Evolutionary conservation across 92 coral and sea anemone species (phyloP).

Genomic region (Isaurus tuberculatus): DNA sequence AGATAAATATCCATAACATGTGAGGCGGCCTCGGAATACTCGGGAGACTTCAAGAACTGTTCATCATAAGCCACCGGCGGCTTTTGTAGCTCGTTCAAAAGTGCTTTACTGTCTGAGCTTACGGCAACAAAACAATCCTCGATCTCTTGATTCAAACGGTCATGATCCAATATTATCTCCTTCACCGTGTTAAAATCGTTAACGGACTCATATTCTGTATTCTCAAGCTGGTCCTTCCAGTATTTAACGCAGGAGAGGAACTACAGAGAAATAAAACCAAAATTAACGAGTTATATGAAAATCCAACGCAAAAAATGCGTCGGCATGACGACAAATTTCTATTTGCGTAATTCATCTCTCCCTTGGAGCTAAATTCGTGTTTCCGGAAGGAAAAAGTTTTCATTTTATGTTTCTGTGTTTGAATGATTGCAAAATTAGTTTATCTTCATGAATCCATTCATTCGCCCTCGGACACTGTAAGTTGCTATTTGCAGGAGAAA

Average conservation of each 20-base stretch:
- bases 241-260: constrained; percentile 86
- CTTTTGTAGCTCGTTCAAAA: constrained; percentile 92
- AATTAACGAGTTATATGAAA: not conserved
- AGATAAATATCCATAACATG: constrained; percentile 98
- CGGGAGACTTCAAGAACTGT: constrained; percentile 89
- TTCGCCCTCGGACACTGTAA: not conserved
- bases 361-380: constrained; percentile 31
- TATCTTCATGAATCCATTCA: not conserved
- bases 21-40: constrained; percentile 95
- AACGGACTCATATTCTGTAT: constrained; percentile 61
- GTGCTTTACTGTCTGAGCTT: constrained; percentile 93
- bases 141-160: constrained; percentile 82
- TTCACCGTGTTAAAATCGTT: constrained; percentile 81
- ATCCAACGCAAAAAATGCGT: not conserved
- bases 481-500: not conserved
- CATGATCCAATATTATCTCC: constrained; percentile 69
- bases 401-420: not conserved
- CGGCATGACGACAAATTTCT: not conserved
- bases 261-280: constrained; percentile 51
- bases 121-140: constrained; percentile 92
- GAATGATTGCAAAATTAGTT: not conserved
- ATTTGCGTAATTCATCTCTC: constrained; percentile 3
- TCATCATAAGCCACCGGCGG: constrained; percentile 83
- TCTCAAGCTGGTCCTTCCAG: constrained; percentile 88
- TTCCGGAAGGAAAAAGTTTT: constrained; percentile 17